Conservation (phyloP, 2,113 vertebrate species). For the Melanotaenia duboulayi region DNA sequence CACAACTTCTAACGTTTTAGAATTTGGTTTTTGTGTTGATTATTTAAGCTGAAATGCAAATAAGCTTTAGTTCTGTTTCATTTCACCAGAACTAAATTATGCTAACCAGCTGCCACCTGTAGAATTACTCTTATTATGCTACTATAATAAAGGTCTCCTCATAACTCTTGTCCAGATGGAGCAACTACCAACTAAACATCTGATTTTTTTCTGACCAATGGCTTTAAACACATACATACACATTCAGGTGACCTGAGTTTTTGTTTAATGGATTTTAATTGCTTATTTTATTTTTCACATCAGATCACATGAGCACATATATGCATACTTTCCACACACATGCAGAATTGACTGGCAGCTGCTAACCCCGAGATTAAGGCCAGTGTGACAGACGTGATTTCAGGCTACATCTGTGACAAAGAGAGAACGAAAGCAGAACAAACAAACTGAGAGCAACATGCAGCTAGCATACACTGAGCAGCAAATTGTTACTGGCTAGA, state of each 20-base stretch:
- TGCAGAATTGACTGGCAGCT: constrained; percentile 61
- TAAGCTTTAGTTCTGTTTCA: background rate
- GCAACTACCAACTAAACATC: background rate
- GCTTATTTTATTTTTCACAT: constrained; percentile 51
- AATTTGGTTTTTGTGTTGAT: background rate
- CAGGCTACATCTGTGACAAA: constrained; percentile 74
- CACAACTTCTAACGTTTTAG: too few species aligned
- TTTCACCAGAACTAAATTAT: background rate
- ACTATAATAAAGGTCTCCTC: background rate
- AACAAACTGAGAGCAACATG: constrained; percentile 55
- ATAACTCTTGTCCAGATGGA: background rate
- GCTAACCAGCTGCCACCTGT: background rate
- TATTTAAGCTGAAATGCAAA: background rate
- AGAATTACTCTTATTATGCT: too few species aligned
- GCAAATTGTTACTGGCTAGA: constrained; percentile 57
- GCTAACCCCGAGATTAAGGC: constrained; percentile 77
- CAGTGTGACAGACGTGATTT: constrained; percentile 75
- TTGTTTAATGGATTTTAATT: constrained; percentile 26
- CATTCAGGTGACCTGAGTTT: constrained; percentile 41
- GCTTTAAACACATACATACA: constrained; percentile 24
- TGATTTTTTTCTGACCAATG: constrained; percentile 24
- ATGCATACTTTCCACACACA: background rate
- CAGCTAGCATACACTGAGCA: constrained; percentile 48
- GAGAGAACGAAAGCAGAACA: constrained; percentile 65
- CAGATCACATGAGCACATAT: constrained; percentile 21